Conservation (phyloP, 2,888 invertebrate genomes). For the Eristalis arbustorum region DNA sequence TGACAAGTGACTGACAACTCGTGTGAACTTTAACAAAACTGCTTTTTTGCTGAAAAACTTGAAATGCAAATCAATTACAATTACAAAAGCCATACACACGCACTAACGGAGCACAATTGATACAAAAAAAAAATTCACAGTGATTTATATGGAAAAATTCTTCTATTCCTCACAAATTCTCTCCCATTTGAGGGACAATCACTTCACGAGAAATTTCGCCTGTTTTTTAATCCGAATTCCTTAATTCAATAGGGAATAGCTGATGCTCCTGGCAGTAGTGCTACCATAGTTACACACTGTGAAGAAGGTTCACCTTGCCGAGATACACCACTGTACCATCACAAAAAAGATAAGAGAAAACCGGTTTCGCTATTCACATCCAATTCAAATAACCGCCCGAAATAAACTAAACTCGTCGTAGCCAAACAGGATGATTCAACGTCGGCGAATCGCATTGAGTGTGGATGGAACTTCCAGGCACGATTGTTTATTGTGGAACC, state of each 20-base stretch:
- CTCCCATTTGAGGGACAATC: conserved; percentile 1
- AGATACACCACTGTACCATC: conserved; percentile 23
- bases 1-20: conserved; percentile 16
- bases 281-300: conserved; percentile 44
- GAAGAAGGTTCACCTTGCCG: conserved; percentile 59
- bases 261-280: conserved; percentile 37
- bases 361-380: conserved; percentile 71
- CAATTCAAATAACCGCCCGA: conserved; percentile 73
- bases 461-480: conserved; percentile 43
- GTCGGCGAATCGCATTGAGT: conserved; percentile 20
- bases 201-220: not conserved
- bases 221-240: conserved; percentile 48
- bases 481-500: conserved; percentile 56
- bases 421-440: conserved; percentile 35
- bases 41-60: not conserved
- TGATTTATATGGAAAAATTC: conserved; percentile 2
- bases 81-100: not conserved
- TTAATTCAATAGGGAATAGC: conserved; percentile 27
- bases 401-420: conserved; percentile 71
- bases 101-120: conserved; percentile 34
- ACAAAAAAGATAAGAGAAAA: conserved; percentile 32
- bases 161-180: not conserved
- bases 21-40: not conserved
- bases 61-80: conserved; percentile 7
- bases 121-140: conserved; percentile 34